phyloP scores from a whole-genome alignment of 2,888 invertebrate species.

The Drosophila paranaensis region DNA sequence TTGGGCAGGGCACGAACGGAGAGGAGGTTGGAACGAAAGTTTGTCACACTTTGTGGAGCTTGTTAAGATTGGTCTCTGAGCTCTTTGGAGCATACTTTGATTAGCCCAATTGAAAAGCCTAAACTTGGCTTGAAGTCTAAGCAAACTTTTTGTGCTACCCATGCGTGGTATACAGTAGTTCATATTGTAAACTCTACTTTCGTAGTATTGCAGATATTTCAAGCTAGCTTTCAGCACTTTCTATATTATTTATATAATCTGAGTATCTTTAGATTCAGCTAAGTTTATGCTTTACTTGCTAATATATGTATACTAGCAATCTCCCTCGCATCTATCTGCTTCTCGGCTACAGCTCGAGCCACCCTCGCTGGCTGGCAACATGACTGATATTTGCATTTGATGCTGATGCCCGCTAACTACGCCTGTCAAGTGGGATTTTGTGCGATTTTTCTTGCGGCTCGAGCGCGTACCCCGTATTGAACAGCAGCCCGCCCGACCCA shows the following conservation, averaged over 20 bases:
- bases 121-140: background rate
- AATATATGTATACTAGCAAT: background rate
- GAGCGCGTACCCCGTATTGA: constrained; percentile 71
- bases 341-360: constrained; percentile 1
- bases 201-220: background rate
- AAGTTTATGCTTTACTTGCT: background rate
- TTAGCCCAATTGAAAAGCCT: background rate
- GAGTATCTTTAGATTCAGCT: background rate
- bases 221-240: background rate
- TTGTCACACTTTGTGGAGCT: background rate
- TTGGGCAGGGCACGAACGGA: background rate
- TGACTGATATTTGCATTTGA: constrained; percentile 80
- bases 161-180: too few species aligned
- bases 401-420: constrained; percentile 82
- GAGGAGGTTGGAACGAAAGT: background rate
- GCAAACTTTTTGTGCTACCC: background rate
- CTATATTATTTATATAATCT: background rate
- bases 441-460: constrained; percentile 82
- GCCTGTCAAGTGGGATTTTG: constrained; percentile 84
- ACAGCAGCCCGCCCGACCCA: constrained; percentile 37
- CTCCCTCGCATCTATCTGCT: background rate
- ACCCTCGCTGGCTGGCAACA: constrained; percentile 66
- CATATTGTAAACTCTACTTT: background rate
- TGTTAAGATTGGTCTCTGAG: too few species aligned
- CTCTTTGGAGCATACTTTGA: too few species aligned